Percentiles rank a stretch among this genome's conserved stretches.
Evolutionary conservation across 2,888 invertebrate genomes (phyloP).

Genomic region (Lapara coniferarum): DNA sequence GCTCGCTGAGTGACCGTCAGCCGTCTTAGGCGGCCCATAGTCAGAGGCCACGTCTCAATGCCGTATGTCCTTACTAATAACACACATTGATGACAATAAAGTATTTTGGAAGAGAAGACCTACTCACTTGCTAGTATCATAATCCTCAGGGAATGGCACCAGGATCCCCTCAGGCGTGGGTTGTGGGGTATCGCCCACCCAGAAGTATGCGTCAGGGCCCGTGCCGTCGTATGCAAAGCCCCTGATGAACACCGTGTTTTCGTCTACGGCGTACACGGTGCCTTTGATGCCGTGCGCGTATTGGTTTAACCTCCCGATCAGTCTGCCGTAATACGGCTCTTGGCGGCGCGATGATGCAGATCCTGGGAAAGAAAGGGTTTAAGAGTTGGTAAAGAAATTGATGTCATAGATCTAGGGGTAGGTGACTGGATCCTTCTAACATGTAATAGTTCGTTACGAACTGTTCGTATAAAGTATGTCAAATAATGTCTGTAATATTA

Average conservation of each 20-base stretch:
- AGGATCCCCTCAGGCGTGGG: constrained; percentile 93
- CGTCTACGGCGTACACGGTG: constrained; percentile 93
- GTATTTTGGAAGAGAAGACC: too few species aligned
- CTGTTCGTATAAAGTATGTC: too few species aligned
- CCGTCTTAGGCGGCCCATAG: too few species aligned
- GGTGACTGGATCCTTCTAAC: too few species aligned
- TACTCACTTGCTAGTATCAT: constrained; percentile 88
- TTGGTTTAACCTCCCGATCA: constrained; percentile 88
- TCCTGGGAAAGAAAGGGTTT: constrained; percentile 45
- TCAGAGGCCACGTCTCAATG: too few species aligned
- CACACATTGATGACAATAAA: too few species aligned
- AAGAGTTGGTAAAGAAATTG: not conserved
- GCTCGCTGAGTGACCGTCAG: too few species aligned
- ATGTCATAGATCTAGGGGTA: too few species aligned
- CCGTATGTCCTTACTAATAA: too few species aligned
- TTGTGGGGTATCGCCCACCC: constrained; percentile 92
- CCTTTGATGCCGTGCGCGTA: constrained; percentile 93
- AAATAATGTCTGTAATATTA: too few species aligned
- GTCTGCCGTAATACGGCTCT: constrained; percentile 90
- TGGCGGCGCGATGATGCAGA: constrained; percentile 51
- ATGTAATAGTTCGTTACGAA: too few species aligned
- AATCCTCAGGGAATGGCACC: constrained; percentile 94
- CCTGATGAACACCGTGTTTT: constrained; percentile 92
- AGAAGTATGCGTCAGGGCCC: constrained; percentile 94
- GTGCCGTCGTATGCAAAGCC: constrained; percentile 95